phyloP scores from a whole-genome alignment of 2,113 vertebrate genomes.

The Lycocorax pyrrhopterus region DNA sequence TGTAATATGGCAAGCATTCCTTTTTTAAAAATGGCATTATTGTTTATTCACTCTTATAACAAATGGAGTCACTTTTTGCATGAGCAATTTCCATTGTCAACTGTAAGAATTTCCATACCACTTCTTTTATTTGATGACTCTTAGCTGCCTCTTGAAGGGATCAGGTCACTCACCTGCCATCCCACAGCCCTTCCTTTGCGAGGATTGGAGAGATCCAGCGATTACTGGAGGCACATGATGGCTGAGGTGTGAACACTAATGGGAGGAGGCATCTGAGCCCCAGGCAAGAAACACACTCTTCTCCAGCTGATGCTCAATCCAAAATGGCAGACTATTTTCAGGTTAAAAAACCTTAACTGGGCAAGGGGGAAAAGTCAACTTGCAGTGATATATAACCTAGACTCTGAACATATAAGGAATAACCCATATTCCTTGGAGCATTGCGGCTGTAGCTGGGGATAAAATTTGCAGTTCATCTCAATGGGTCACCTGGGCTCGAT shows the following conservation, averaged over 20 bases:
- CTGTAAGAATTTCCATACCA: neutral
- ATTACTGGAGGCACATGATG: neutral
- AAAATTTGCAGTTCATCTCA: neutral
- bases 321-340: constrained; percentile 38
- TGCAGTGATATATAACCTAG: neutral
- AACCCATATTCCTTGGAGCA: neutral
- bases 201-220: neutral
- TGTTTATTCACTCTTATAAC: neutral
- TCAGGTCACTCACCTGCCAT: neutral
- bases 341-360: neutral
- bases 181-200: neutral
- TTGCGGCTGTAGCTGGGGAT: neutral
- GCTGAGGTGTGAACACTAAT: constrained; percentile 7
- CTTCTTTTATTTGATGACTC: neutral
- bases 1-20: neutral
- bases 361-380: neutral
- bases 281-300: neutral
- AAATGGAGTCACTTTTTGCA: neutral
- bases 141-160: neutral
- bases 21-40: neutral
- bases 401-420: neutral
- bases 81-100: neutral
- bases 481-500: neutral
- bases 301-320: neutral
- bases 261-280: constrained; percentile 16